A percentile compares a stretch with the other conserved stretches of the same genome.
Conservation (phyloP, 2,888 invertebrate genomes). For the Folsomia candida region DNA sequence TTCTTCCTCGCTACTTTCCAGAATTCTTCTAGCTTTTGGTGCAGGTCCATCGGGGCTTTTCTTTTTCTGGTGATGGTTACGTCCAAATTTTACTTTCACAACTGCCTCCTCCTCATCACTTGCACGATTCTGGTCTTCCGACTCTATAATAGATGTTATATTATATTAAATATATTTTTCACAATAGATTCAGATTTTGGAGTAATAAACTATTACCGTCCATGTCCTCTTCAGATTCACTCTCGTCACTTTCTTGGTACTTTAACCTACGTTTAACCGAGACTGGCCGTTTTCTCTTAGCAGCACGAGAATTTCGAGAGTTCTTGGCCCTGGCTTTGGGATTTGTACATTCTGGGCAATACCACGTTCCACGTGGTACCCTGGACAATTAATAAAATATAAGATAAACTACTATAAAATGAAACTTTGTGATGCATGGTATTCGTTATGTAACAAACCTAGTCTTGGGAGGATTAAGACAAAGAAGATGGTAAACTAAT, state of each 20-base stretch:
- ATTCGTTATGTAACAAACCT: too few relatives aligned
- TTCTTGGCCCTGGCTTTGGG: conserved; percentile 16
- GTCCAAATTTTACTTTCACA: conserved; percentile 27
- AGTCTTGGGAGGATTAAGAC: conserved; percentile 64
- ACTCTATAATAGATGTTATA: background rate
- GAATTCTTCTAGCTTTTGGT: background rate
- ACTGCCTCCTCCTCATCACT: conserved; percentile 18
- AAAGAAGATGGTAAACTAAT: conserved; percentile 70
- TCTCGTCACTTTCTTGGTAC: conserved; percentile 19
- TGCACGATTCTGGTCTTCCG: conserved; percentile 16
- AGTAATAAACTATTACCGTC: background rate
- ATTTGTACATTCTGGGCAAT: conserved; percentile 31
- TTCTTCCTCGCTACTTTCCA: conserved; percentile 30
- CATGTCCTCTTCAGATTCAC: conserved; percentile 15
- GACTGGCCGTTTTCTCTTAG: conserved; percentile 15
- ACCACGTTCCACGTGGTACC: conserved; percentile 27
- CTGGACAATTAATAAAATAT: too few relatives aligned
- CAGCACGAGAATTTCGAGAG: conserved; percentile 9
- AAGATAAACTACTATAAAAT: too few relatives aligned
- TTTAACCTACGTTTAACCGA: conserved; percentile 5
- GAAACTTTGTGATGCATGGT: too few relatives aligned
- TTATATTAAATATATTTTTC: background rate
- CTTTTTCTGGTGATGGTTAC: conserved; percentile 9
- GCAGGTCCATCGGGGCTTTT: background rate
- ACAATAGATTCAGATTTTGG: background rate